Base-by-base conservation (phyloP, 1,140 invertebrate genomes). In the Hylyphantes graminicola region DNA sequence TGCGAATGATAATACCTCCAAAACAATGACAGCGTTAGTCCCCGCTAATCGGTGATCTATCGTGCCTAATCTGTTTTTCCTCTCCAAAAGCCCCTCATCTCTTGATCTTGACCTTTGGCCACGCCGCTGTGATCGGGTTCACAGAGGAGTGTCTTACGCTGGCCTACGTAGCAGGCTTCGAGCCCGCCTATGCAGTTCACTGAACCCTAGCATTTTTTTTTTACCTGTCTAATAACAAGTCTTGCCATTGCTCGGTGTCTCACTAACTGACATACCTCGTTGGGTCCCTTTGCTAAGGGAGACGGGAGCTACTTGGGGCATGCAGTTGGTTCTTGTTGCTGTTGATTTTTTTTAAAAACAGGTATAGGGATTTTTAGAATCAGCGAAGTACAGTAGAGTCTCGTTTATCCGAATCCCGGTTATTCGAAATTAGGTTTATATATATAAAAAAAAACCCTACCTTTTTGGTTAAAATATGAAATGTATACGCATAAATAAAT, bases 171-270 rank as follows among this genome's bases (percentile, higher is more conserved):
- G 57, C 35, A 74, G 57, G 72, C 54, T 51, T 51, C 17, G 54
- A 9, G 72, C 17, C 72, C 72, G 72, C 72, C 72, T 55, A 11
- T 35, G 35, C 72, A 74, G 72, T 74, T 74, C 72, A 74, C 17
- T 74, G 72, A 74, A 74, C 72, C 72, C 57, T 74, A 57, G 53
- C 72, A 74, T 35, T 35, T 35, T 35, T 35, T 35, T 35, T 35
- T 35, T 74, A 74, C 55, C 51, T 57, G 53, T 74, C 72, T 74
- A 74, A 57, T 57, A 21, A 74, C 72, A 59, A 57, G 72, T 74
- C 72, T 13, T 74, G 57, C 72, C 15, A 57, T 15, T 17, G 21
- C 19, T 74, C 72, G 55, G 55, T 74, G 72, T 74, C 72, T 74
- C 57, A 57, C 54, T 35, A 74, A 59, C 72, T 74, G 72, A 74